Conservation (phyloP, 2,113 vertebrate genomes). For the Fregetta grallaria region DNA sequence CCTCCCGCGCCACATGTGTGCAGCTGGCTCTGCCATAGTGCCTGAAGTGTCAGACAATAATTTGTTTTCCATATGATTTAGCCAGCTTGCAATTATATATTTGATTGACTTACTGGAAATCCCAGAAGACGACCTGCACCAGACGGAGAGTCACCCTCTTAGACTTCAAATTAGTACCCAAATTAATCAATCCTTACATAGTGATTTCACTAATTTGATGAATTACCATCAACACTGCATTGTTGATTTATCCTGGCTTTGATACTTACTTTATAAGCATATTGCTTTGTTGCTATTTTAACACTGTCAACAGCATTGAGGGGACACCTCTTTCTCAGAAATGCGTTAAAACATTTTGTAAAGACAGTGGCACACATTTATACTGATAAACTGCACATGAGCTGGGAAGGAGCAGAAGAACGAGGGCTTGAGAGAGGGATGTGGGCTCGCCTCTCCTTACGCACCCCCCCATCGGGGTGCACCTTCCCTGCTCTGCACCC, state of each 20-base stretch:
- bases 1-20: fast-evolving
- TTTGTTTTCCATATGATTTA: neutral
- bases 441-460: neutral
- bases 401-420: neutral
- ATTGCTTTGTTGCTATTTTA: neutral
- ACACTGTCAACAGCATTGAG: neutral
- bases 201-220: constrained; percentile 19
- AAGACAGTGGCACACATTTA: neutral
- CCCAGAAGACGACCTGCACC: neutral
- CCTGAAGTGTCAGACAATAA: neutral
- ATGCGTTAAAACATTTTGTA: neutral
- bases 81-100: constrained; percentile 2
- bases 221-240: neutral
- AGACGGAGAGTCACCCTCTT: neutral
- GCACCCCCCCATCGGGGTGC: neutral
- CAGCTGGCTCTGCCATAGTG: neutral
- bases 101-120: constrained; percentile 23
- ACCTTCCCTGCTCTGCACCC: neutral
- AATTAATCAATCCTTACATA: constrained; percentile 37
- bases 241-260: neutral
- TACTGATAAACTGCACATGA: neutral
- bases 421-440: neutral
- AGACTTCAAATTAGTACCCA: constrained; percentile 29
- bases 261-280: neutral
- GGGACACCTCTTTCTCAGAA: neutral